Evolutionary conservation across 2,797 vertebrate genomes (phyloP), one percentile per base, ranked within the genome.

Genomic region (Lepus oiostolus): DNA sequence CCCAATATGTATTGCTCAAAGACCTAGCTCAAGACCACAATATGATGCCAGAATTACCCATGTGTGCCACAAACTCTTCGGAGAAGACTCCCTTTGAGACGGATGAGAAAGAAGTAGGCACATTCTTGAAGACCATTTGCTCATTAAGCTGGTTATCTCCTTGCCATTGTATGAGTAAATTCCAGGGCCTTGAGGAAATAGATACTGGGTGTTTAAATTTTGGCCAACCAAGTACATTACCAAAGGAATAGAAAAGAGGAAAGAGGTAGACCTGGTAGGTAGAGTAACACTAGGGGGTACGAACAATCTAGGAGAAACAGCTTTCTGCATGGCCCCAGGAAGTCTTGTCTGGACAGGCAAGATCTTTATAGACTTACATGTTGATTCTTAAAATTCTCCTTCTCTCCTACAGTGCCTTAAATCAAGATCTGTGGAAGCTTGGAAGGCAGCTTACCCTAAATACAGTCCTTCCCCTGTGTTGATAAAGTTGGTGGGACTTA

Each of bases 81-180:
- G n/a, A 85, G 52, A 89, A 70, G 19, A 70, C 8, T 28, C 54
- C 28, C 17, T 65, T 63, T 79, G 42, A 47, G 35, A 24, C 38
- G 12, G 58, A 28, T 38, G 71, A 87, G 85, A 83, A 92, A 79
- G 70, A 94, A 87, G 60, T 12, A 71, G 11, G 50, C 35, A 75
- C 0, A n/a, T 14, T 72, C 4, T 35, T 71, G 17, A 86, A 91
- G 90, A 62, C 26, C 28, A 86, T 10, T 71, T 54, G 24, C 4
- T 95, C 82, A 68, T 72, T 84, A 91, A 86, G 21, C 38, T 58
- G 52, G 88, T 79, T 58, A 84, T n/a, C 76, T 89, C 7, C 54
- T 75, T 72, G 14, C 5, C 30, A 54, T 85, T 35, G 38, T 81
- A 70, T 26, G 71, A 93, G 80, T 58, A 84, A 38, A 75, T 80